Evolutionary conservation across 2,113 vertebrate species (phyloP), one percentile per base, ranked within the genome.

Genomic region (Cercopithecus mona): DNA sequence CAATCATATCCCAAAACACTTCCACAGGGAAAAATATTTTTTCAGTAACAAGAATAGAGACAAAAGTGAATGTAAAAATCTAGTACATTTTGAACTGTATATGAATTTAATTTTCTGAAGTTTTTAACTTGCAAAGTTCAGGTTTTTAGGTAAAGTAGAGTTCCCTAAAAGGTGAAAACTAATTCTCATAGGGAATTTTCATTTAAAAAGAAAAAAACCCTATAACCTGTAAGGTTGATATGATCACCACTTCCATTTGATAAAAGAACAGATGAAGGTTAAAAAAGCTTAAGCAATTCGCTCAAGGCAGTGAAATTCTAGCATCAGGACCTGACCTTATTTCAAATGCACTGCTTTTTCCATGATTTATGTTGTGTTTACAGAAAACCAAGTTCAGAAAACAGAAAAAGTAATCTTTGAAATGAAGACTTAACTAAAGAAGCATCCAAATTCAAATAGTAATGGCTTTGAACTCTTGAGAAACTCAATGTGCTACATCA

Each of bases 41-140:
- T 48, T 64, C 50, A 85, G 25, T 35, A 68, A 81, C 25, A 92
- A 86, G 64, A 30, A 75, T 61, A 73, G 66, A 45, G 18, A 76
- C 2, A 83, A 73, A 88, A n/a, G 5, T 32, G 2, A 89, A 59
- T 52, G n/a, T 4, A 55, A 88, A 52, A 59, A 23, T 7, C 35
- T 91, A 23, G 23, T 43, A 84, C 43, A 38, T 43, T 52, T 79
- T 73, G 18, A 90, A 76, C 30, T n/a, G 1, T n/a, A 43, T 73
- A n/a, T 64, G 25, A 76, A 95, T 95, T 96, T 84, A 78, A 70
- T n/a, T 91, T 96, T 88, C 68, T 40, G 64, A 92, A 66, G 11
- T 80, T 94, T 87, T 95, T 87, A 89, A 64, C 12, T 81, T 83
- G 22, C 32, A 64, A 94, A 92, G 40, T 80, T 14, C 17, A 70